Evolutionary conservation across 1,140 invertebrate genomes (phyloP), one percentile per base, ranked within the genome.

Genomic region (Coelopa frigida): DNA sequence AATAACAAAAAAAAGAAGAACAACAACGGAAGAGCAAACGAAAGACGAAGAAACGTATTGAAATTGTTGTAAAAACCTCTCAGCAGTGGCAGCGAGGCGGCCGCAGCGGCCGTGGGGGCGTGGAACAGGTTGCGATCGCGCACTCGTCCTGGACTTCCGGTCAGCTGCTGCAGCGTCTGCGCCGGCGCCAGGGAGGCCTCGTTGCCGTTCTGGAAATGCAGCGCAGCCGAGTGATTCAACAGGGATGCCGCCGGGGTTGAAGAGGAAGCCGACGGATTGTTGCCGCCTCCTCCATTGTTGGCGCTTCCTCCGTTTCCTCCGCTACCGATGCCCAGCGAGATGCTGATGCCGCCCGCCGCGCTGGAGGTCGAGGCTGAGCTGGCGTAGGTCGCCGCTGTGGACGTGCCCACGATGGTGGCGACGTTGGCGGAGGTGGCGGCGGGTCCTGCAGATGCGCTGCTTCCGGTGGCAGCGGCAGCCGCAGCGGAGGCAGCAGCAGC

Each of bases 101-200:
- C 56, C 52, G 57, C 49, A 35, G 53, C 57, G 22, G 46, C 12
- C 42, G 66, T 53, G 41, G 57, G 54, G 36, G 49, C 24, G 50
- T 68, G 57, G 52, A 63, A 70, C n/a, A 70, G 50, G 59, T 70
- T 70, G 43, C 67, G 55, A 55, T 70, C 67, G 44, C 67, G 55
- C 23, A 63, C 67, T 21, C 67, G 53, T 55, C 63, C 63, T 45
- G 67, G 66, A 60, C 66, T 70, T 27, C 62, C 59, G 38, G 59
- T 63, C 48, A 68, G 54, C 57, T 68, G 64, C 46, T 68, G 64
- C 36, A 68, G 51, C 48, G 64, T 62, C 50, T 68, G 61, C 29
- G 58, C 12, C 44, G 41, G 11, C 33, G 42, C 29, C 22, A 21
- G n/a, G 33, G 29, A 27, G 52, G 35, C 12, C 15, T 46, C 48